These are phyloP conservation scores for Xenus cinereus DNA, from an alignment of 2,113 vertebrate species.

Conservation along the genomic window DNA sequence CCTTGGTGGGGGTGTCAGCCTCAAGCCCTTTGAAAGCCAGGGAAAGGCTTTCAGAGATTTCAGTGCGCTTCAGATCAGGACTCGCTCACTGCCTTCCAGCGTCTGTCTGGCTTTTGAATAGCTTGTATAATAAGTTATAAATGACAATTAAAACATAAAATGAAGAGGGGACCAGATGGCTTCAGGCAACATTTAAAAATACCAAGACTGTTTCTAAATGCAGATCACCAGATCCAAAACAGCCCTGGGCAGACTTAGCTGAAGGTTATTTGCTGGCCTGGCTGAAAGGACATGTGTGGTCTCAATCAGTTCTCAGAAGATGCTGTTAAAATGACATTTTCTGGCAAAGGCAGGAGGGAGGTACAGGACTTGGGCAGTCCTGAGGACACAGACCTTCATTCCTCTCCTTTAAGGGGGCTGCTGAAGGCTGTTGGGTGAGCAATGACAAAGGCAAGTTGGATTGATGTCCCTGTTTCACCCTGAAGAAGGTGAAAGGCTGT, in stretches of 20 bases:
- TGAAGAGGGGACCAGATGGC: conserved; percentile 30
- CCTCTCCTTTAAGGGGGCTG: neutral
- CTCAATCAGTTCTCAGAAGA: neutral
- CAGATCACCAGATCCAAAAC: conserved; percentile 14
- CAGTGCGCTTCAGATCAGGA: neutral
- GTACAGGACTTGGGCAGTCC: neutral
- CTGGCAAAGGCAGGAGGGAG: neutral
- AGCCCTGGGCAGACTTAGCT: conserved; percentile 20
- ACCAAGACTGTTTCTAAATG: conserved; percentile 42
- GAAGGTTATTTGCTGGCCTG: conserved; percentile 35
- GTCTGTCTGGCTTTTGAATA: conserved; percentile 30
- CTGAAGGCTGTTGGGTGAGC: neutral
- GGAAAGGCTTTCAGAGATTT: neutral
- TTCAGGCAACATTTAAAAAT: conserved; percentile 55
- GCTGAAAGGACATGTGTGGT: conserved; percentile 5
- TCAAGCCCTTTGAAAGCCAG: neutral
- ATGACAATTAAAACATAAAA: conserved; percentile 45
- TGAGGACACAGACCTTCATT: neutral
- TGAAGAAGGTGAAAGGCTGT: neutral
- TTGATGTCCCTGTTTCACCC: neutral
- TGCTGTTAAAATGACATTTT: neutral
- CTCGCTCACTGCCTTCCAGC: neutral
- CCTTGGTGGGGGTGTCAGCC: neutral
- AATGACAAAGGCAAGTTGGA: neutral
- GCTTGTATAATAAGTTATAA: conserved; percentile 14